Evolutionary conservation across 2,888 invertebrate species (phyloP), one percentile per base, ranked within the genome.

Genomic region (Chaitophorus viminalis): DNA sequence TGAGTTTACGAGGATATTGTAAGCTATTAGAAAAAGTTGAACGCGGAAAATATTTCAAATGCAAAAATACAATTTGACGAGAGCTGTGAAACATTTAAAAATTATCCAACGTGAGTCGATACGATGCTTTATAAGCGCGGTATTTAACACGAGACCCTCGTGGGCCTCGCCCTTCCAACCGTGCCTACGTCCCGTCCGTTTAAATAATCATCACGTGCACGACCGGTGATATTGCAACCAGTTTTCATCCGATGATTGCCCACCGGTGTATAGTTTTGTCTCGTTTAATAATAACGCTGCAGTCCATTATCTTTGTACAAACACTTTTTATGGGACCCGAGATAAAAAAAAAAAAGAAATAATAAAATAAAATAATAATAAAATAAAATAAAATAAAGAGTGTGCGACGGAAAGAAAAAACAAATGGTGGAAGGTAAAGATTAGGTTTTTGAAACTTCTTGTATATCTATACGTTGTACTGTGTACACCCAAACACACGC

Each of bases 371-470:
- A 39, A 39, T n/a, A n/a, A n/a, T n/a, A n/a, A n/a, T n/a, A 39
- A 39, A 39, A 39, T 39, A 39, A 77, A 79, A n/a, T n/a, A n/a
- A 33, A 60, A 36, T 46, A 72, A 76, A 75, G 68, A 76, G 65
- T 11, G 14, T 2, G 65, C 75, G 84, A 76, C 65, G 36, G 65
- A 31, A 52, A 46, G 52, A 60, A 74, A 18, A 33, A n/a, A 33
- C n/a, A 60, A 65, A 76, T 65, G 76, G 65, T 65, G 84, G 84
- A 84, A 76, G 68, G 75, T 31, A 46, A 84, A 84, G 84, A 84
- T 84, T 84, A 84, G 65, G 65, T 84, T 84, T 76, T 84, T 33
- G 31, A 76, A 76, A 78, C 78, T 29, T 46, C 46, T 84, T 33
- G n/a, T 33, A 68, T 39, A 11, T 39, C 39, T 39, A 39, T 60